Conservation (phyloP, 2,797 vertebrate genomes). For the Pseudochromis fuscus region DNA sequence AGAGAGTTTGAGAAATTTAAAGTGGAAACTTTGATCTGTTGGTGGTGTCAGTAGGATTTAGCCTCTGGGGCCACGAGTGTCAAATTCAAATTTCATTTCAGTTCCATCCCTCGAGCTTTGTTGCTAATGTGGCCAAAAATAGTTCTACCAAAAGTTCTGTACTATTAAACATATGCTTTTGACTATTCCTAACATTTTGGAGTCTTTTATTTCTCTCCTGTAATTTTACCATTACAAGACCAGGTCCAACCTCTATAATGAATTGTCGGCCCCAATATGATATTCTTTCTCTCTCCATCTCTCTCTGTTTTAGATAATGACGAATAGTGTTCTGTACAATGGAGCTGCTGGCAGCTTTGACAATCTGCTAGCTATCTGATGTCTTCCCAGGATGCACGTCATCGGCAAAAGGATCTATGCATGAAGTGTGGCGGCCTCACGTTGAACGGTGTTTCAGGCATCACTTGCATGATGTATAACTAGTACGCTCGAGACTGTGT, state of each 20-base stretch:
- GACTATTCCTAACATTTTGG: too few species aligned
- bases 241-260: constrained; percentile 11
- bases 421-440: constrained; percentile 63
- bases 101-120: not conserved
- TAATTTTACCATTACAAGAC: not conserved
- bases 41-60: not conserved
- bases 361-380: constrained; percentile 76
- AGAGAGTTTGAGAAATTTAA: not conserved
- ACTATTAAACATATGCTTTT: too few species aligned
- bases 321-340: constrained; percentile 81
- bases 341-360: constrained; percentile 71
- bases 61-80: not conserved
- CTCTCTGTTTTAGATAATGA: constrained; percentile 89
- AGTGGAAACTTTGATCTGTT: not conserved
- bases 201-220: too few species aligned
- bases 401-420: constrained; percentile 70
- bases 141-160: not conserved
- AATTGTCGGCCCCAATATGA: constrained; percentile 12
- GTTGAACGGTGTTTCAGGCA: constrained; percentile 66
- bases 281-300: constrained; percentile 23
- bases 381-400: constrained; percentile 78
- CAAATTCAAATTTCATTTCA: too few species aligned
- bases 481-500: constrained; percentile 50
- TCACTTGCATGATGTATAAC: constrained; percentile 74
- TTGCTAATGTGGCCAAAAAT: not conserved